Evolutionary conservation across 1,140 invertebrate genomes (phyloP).

Genomic region (Pseudomyrmex gracilis): DNA sequence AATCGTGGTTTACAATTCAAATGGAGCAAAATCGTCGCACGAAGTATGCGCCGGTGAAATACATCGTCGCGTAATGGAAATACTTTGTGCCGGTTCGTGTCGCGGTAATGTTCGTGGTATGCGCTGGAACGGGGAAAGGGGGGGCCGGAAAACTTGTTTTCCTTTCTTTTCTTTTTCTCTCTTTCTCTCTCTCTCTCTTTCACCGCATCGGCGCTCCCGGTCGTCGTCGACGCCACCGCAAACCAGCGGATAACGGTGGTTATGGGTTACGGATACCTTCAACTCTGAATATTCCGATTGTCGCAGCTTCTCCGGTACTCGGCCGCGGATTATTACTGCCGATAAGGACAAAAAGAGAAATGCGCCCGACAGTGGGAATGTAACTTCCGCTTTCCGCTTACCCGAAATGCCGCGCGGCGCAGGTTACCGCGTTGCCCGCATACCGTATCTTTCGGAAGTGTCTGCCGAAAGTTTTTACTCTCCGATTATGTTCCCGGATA

Average conservation of each 20-base stretch:
- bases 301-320: conserved; percentile 15
- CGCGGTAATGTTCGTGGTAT: conserved; percentile 64
- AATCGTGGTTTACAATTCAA: conserved; percentile 71
- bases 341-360: conserved; percentile 45
- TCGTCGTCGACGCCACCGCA: conserved; percentile 45
- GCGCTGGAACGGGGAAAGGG: conserved; percentile 13
- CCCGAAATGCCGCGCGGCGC: conserved; percentile 28
- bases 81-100: conserved; percentile 70
- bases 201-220: neutral
- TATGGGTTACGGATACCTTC: conserved; percentile 64
- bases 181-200: neutral
- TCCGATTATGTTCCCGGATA: conserved; percentile 28
- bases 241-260: conserved; percentile 56
- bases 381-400: conserved; percentile 42
- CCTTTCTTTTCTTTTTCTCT: neutral
- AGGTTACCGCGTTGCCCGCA: conserved; percentile 18
- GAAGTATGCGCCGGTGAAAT: conserved; percentile 69
- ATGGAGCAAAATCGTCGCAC: conserved; percentile 67
- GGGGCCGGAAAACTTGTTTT: conserved; percentile 61
- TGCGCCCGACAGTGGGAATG: conserved; percentile 38
- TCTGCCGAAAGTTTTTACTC: conserved; percentile 37
- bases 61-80: conserved; percentile 70
- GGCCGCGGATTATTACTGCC: conserved; percentile 56
- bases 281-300: conserved; percentile 59
- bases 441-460: conserved; percentile 31